A percentile compares a stretch with the other conserved stretches of the same genome.
These are phyloP conservation scores for Zoanthus sociatus DNA, from an alignment of 92 coral and sea anemone genomes.

Conservation along the genomic window DNA sequence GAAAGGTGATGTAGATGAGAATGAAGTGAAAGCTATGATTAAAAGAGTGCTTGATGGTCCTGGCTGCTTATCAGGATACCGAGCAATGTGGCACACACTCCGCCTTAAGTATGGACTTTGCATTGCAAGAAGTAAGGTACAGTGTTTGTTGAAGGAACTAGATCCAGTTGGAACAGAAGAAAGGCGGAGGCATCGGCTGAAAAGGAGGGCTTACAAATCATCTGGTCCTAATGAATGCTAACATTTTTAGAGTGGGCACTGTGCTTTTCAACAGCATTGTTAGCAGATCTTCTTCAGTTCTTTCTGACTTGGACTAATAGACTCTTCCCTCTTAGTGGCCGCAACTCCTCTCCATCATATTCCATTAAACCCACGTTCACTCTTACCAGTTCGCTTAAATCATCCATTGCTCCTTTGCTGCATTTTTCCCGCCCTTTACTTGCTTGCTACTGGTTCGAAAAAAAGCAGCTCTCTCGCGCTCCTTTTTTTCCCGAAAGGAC, in stretches of 20 bases:
- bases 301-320: conserved; percentile 43
- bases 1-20: conserved; percentile 27
- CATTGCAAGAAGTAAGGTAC: conserved; percentile 55
- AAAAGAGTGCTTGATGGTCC: conserved; percentile 63
- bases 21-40: background rate
- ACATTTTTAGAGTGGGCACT: conserved; percentile 56
- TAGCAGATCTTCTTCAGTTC: background rate
- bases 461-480: no score
- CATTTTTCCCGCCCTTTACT: no score
- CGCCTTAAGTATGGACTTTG: conserved; percentile 57
- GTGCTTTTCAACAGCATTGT: conserved; percentile 22
- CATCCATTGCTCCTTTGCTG: no score
- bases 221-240: conserved; percentile 59
- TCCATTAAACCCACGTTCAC: no score
- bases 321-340: no score
- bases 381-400: no score
- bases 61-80: conserved; percentile 50
- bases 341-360: no score
- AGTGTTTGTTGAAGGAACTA: conserved; percentile 56
- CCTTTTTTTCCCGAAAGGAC: no score
- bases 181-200: conserved; percentile 60
- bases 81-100: conserved; percentile 67
- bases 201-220: conserved; percentile 55
- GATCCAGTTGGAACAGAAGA: conserved; percentile 64
- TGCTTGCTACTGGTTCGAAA: no score